Evolutionary conservation across 2,888 invertebrate species (phyloP).

Genomic region (Clepsis dumicolana): DNA sequence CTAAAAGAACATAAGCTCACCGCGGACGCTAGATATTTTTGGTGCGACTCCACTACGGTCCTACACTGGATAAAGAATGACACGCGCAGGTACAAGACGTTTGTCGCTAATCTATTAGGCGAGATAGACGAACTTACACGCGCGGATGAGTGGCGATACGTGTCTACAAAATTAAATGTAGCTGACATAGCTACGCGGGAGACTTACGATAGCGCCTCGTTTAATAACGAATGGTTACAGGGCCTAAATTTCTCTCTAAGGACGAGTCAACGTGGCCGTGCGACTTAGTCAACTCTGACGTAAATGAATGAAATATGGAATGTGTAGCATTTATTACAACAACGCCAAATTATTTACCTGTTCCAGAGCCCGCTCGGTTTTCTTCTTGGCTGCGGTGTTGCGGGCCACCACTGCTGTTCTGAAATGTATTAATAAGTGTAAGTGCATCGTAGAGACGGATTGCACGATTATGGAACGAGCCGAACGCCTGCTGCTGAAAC

Average conservation of each 20-base stretch:
- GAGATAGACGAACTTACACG: not conserved
- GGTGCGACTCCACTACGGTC: constrained; percentile 8
- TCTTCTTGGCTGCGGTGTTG: constrained; percentile 41
- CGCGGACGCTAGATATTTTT: not conserved
- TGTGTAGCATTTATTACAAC: too few relatives aligned
- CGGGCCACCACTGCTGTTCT: constrained; percentile 21
- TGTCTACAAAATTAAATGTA: constrained; percentile 1
- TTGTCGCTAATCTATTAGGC: not conserved
- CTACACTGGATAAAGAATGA: constrained; percentile 9
- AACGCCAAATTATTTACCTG: constrained; percentile 23
- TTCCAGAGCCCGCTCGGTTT: constrained; percentile 37
- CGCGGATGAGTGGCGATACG: not conserved
- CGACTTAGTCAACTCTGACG: not conserved
- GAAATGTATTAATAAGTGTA: constrained; percentile 24
- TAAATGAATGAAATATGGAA: not conserved
- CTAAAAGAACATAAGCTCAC: not conserved
- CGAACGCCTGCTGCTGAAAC: constrained; percentile 16
- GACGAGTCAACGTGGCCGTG: not conserved
- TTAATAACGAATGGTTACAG: not conserved
- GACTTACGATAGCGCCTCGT: not conserved
- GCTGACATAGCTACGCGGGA: constrained; percentile 8
- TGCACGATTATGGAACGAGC: constrained; percentile 10
- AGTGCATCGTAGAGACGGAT: not conserved
- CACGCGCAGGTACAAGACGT: constrained; percentile 10
- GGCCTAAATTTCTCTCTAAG: not conserved